Evolutionary conservation across 1,140 invertebrate species (phyloP).

Genomic region (Drosophila arizonae): DNA sequence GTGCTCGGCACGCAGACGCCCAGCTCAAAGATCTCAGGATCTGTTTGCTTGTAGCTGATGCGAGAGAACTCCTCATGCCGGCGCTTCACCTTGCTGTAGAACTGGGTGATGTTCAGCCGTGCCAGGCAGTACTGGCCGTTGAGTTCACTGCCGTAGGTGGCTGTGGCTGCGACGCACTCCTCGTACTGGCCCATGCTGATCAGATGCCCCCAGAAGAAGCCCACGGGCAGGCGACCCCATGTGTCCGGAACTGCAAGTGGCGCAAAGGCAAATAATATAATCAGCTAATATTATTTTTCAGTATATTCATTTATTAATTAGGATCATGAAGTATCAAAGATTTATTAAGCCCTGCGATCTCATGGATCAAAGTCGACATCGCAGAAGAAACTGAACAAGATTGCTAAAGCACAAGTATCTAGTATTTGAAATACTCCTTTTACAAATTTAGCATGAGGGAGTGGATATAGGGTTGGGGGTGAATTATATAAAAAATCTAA

Average conservation of each 20-base stretch:
- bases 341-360: too few species aligned
- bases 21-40: constrained; percentile 68
- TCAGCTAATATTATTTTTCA: too few species aligned
- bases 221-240: constrained; percentile 75
- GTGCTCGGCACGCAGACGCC: constrained; percentile 71
- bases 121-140: constrained; percentile 74
- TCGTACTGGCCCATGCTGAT: constrained; percentile 79
- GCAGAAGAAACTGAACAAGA: too few species aligned
- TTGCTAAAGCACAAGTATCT: too few species aligned
- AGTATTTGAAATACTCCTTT: too few species aligned
- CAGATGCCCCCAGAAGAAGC: constrained; percentile 73
- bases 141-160: constrained; percentile 46
- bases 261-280: too few species aligned
- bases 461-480: too few species aligned
- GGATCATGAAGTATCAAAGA: too few species aligned
- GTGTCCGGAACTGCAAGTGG: constrained; percentile 68
- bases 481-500: too few species aligned
- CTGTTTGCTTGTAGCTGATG: constrained; percentile 67
- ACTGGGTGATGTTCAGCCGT: constrained; percentile 61
- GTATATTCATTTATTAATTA: too few species aligned
- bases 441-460: too few species aligned
- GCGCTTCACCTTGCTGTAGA: constrained; percentile 51
- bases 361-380: too few species aligned
- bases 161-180: constrained; percentile 69
- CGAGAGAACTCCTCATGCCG: constrained; percentile 48